phyloP scores from a whole-genome alignment of 30 jellyfish, hydroid and myxozoan genomes.

The Mastigias papua region DNA sequence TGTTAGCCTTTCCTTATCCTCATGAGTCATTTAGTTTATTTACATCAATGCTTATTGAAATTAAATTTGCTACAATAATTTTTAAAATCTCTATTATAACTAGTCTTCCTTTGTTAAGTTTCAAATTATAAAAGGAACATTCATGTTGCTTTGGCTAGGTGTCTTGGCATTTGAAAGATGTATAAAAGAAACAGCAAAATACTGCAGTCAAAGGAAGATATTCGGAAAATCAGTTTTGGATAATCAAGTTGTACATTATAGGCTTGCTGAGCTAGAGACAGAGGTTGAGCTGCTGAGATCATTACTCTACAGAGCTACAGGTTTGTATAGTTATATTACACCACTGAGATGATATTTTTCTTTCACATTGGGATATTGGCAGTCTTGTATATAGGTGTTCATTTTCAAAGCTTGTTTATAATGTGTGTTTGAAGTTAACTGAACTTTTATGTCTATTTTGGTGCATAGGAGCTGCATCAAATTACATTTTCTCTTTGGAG shows the following conservation, averaged over 20 bases:
- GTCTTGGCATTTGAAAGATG: conserved; percentile 74
- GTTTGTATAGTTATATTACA: conserved; percentile 11
- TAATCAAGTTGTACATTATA: conserved; percentile 94
- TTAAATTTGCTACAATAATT: too few species aligned
- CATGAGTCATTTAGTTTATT: too few species aligned
- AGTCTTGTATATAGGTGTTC: too few species aligned
- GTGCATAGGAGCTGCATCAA: too few species aligned
- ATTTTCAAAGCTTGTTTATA: too few species aligned
- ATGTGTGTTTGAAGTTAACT: too few species aligned
- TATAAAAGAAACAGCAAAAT: conserved; percentile 92
- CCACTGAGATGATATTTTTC: not conserved
- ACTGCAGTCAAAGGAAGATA: conserved; percentile 83
- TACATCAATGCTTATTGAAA: too few species aligned
- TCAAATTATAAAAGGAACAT: not conserved
- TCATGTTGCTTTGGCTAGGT: conserved; percentile 48
- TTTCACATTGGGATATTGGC: not conserved
- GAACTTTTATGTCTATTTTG: too few species aligned
- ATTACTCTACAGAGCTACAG: conserved; percentile 92
- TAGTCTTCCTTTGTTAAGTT: too few species aligned
- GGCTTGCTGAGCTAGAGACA: conserved; percentile 91
- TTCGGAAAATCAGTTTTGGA: conserved; percentile 95
- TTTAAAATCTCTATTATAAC: too few species aligned
- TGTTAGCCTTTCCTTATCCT: too few species aligned
- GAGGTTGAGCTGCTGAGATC: conserved; percentile 94
- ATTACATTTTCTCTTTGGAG: too few species aligned